Conservation (phyloP, 2,113 vertebrate species). For the Pica pica region DNA sequence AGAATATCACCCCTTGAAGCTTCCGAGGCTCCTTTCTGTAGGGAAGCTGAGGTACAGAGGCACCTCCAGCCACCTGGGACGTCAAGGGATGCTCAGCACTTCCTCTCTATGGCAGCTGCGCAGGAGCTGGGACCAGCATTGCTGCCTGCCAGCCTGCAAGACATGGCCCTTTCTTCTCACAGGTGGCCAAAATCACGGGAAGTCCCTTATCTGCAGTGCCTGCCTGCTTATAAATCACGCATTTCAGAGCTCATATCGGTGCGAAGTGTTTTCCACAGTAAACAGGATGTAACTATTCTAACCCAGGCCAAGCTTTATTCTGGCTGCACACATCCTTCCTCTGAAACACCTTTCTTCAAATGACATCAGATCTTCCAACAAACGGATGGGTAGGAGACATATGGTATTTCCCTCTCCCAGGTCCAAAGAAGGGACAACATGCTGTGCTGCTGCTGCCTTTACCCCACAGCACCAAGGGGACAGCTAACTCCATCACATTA, state of each 20-base stretch:
- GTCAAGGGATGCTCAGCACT: background rate
- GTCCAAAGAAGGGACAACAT: background rate
- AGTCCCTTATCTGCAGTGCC: slow-evolving; percentile 1
- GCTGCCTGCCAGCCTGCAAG: background rate
- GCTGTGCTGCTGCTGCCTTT: background rate
- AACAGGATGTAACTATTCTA: slow-evolving; percentile 48
- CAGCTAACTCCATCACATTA: background rate
- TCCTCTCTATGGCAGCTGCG: rapidly evolving
- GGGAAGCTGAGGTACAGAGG: background rate
- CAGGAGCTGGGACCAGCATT: rapidly evolving
- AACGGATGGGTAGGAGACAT: background rate
- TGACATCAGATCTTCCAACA: background rate
- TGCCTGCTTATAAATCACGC: background rate
- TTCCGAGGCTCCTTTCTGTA: background rate
- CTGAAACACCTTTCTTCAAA: slow-evolving; percentile 34
- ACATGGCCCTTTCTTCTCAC: background rate
- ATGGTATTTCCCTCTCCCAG: background rate
- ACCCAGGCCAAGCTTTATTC: background rate
- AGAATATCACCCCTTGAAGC: background rate
- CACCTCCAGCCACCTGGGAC: background rate
- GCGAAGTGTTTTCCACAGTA: background rate
- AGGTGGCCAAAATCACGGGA: background rate
- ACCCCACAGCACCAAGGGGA: background rate
- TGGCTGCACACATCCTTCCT: slow-evolving; percentile 32
- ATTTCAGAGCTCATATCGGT: background rate